Evolutionary conservation across 2,113 vertebrate species (phyloP).

Genomic region (Zapornia atra): DNA sequence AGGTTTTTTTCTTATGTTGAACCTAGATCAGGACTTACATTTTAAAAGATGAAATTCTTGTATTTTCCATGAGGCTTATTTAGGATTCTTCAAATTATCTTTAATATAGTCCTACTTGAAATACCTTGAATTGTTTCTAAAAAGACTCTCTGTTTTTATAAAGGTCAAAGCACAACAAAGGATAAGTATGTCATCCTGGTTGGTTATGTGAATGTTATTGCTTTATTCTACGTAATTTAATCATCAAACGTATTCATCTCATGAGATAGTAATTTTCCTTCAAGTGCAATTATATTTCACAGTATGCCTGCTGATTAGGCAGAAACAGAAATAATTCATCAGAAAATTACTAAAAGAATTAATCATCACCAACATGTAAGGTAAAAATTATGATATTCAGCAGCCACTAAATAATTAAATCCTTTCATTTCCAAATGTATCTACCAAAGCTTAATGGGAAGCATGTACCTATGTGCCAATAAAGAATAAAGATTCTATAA

Average conservation of each 20-base stretch:
- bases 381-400: slow-evolving; percentile 78
- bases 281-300: slow-evolving; percentile 85
- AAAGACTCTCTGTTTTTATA: slow-evolving; percentile 1
- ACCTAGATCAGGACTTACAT: neutral
- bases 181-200: slow-evolving; percentile 26
- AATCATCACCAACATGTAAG: slow-evolving; percentile 81
- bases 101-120: neutral
- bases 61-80: neutral
- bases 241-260: slow-evolving; percentile 84
- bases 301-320: slow-evolving; percentile 84
- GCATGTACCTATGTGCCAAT: neutral
- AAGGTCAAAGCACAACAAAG: slow-evolving; percentile 48
- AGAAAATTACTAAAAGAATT: slow-evolving; percentile 88
- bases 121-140: neutral
- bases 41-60: neutral
- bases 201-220: slow-evolving; percentile 71
- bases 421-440: slow-evolving; percentile 80
- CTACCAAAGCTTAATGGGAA: slow-evolving; percentile 72
- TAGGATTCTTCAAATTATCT: neutral
- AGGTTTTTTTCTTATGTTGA: neutral
- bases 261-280: slow-evolving; percentile 81
- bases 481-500: slow-evolving; percentile 32
- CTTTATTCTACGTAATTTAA: slow-evolving; percentile 85
- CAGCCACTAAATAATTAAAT: slow-evolving; percentile 88
- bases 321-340: slow-evolving; percentile 86